Evolutionary conservation across 2,797 vertebrate genomes (phyloP), one percentile per base, ranked within the genome.

Genomic region (Podarcis lilfordi): DNA sequence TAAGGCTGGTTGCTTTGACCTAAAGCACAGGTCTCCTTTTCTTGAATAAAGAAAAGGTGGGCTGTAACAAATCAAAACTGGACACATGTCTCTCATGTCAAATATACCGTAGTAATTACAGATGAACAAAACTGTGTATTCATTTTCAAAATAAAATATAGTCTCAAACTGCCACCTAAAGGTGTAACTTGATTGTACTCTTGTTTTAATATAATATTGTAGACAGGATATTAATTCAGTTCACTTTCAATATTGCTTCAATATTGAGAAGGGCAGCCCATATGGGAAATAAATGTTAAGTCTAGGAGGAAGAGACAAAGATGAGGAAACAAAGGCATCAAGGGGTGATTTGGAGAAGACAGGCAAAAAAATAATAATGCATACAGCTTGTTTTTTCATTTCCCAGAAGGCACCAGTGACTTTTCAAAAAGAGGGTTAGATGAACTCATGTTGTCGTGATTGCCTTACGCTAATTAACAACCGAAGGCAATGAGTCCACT

Each of bases 111-210:
- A 59, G 32, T 55, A 72, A 50, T 72, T 74, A 84, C n/a, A 40
- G 29, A 37, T 3, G 13, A 45, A 77, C 21, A 84, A 37, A 77
- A 68, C 13, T 8, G 37, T n/a, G 2, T 77, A 66, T 45, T 32
- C 17, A 43, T 43, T 64, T 85, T 45, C 72, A 61, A 55, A 8
- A 25, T 50, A 37, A 8, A 64, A 23, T 71, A 76, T 81, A 89
- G 88, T 87, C 71, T 88, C 35, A 50, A 91, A 11, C 23, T 90
- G 88, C 89, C 91, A 91, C 37, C 88, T 91, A 89, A 86, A 93
- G 92, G 86, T 82, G 13, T 69, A 89, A 81, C 55, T 27, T 80
- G 80, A 50, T 78, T 59, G 23, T 81, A 40, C 75, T 29, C 3
- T 29, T 83, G 61, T 72, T 78, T 88, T 61, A 84, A 80, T 4